Percentiles rank a stretch among this genome's conserved stretches.
These are phyloP conservation scores for Apodemia mormo DNA, from an alignment of 2,888 invertebrate genomes.

Conservation along the genomic window DNA sequence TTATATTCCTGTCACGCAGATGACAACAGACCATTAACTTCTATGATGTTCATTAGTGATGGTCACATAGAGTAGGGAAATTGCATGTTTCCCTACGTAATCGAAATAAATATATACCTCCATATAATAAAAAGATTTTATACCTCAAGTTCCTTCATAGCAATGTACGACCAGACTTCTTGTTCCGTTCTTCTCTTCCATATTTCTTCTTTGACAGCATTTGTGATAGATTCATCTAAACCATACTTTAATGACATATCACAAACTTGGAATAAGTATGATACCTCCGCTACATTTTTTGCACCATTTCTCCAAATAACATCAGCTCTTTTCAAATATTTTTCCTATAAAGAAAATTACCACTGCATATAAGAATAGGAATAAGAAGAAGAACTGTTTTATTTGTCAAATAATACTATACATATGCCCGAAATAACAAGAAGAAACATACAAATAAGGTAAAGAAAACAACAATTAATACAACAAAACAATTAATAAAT, in stretches of 20 bases:
- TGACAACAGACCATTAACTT: too few species aligned
- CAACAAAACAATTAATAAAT: too few species aligned
- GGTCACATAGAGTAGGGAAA: too few species aligned
- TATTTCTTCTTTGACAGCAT: slow-evolving; percentile 60
- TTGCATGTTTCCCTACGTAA: too few species aligned
- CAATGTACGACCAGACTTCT: slow-evolving; percentile 70
- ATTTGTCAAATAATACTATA: too few species aligned
- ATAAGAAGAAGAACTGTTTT: too few species aligned
- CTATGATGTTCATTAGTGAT: too few species aligned
- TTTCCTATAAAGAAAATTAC: slow-evolving; percentile 54
- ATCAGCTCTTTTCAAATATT: slow-evolving; percentile 78
- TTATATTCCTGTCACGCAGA: too few species aligned
- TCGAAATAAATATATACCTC: too few species aligned
- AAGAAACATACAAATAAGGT: too few species aligned
- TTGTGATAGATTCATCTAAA: slow-evolving; percentile 79
- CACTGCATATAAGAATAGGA: background rate
- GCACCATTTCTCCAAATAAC: slow-evolving; percentile 83
- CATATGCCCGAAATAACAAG: too few species aligned
- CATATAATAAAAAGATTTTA: background rate
- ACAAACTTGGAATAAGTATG: slow-evolving; percentile 83
- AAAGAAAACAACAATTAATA: too few species aligned
- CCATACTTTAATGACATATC: slow-evolving; percentile 80
- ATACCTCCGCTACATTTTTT: slow-evolving; percentile 77
- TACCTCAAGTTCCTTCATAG: slow-evolving; percentile 68
- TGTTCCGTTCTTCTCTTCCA: slow-evolving; percentile 59